Evolutionary conservation across 2,888 invertebrate species (phyloP), one percentile per base, ranked within the genome.

Genomic region (Nymphalis urticae): DNA sequence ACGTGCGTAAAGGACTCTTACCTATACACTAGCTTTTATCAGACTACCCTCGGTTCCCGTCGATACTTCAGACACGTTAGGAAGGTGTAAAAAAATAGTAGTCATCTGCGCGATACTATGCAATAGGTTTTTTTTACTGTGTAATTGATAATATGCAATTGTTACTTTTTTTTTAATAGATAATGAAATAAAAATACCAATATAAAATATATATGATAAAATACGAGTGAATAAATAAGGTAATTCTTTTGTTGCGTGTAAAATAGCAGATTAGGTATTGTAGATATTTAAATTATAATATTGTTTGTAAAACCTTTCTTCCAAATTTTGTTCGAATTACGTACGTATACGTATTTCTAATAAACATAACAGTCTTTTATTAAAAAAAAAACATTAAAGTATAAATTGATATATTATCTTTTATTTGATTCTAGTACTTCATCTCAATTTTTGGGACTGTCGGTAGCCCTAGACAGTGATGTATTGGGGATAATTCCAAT

Each of bases 51-150:
- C 53, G 21, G 32, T 58, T 50, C 53, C 56, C 66, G 67, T 68
- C 68, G 66, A 74, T 75, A 73, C 74, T 76, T 76, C 73, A 66
- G 68, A 63, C 66, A 48, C 74, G 73, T 72, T 73, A 76, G 72
- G 72, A 75, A 77, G 75, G 68, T 51, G 70, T 73, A 74, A 80
- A 78, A n/a, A 79, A 82, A 82, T 80, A 75, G 73, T 69, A 56
- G 76, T 76, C 73, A 74, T 72, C 69, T 74, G 71, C 74, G 77
- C 75, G 76, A 80, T 77, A 80, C 77, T 74, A 73, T 73, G 73
- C 77, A 48, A n/a, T 58, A 9, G n/a, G 8, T 50, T 58, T 58
- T 58, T 58, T 27, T 48, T 56, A 13, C 27, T 21, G 27, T 9
- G 17, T 27, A 27, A 54, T 8, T 27, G 13, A 42, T 42, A 42